Conservation (phyloP, 2,888 invertebrate species). For the Autographa gamma region DNA sequence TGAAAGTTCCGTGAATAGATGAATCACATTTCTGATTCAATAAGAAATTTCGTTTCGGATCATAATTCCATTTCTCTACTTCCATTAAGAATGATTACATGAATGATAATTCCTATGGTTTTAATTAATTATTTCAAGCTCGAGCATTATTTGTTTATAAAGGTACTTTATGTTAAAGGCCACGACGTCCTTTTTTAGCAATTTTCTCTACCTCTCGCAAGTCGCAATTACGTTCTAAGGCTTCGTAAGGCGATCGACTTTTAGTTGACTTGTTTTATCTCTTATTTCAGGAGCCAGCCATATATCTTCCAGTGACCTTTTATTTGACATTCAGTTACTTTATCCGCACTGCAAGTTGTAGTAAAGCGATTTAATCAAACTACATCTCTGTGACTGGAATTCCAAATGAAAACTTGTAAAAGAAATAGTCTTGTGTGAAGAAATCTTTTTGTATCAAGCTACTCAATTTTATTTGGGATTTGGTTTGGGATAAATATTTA, state of each 20-base stretch:
- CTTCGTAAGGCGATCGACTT: constrained; percentile 46
- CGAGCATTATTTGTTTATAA: constrained; percentile 3
- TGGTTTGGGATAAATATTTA: constrained; percentile 40
- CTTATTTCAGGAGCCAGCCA: constrained; percentile 41
- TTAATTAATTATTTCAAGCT: constrained; percentile 19
- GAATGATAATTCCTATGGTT: not conserved
- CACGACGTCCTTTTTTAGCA: constrained; percentile 13
- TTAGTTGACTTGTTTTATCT: constrained; percentile 43
- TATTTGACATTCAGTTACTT: constrained; percentile 56
- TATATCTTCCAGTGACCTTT: constrained; percentile 40
- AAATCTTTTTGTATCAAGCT: constrained; percentile 33
- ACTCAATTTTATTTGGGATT: constrained; percentile 28
- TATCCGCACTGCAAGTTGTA: constrained; percentile 36
- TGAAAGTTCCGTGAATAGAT: constrained; percentile 15
- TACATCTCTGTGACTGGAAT: constrained; percentile 33
- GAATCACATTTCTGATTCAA: constrained; percentile 16
- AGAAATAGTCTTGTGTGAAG: constrained; percentile 34
- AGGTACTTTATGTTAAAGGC: constrained; percentile 18
- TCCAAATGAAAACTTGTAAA: constrained; percentile 36
- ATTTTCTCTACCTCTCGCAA: constrained; percentile 32
- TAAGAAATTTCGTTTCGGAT: constrained; percentile 18
- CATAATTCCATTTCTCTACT: constrained; percentile 25
- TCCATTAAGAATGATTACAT: constrained; percentile 8
- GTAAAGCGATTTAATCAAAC: constrained; percentile 53
- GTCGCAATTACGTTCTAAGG: constrained; percentile 53